Evolutionary conservation across 2,113 vertebrate genomes (phyloP).

Genomic region (Prolemur simus): DNA sequence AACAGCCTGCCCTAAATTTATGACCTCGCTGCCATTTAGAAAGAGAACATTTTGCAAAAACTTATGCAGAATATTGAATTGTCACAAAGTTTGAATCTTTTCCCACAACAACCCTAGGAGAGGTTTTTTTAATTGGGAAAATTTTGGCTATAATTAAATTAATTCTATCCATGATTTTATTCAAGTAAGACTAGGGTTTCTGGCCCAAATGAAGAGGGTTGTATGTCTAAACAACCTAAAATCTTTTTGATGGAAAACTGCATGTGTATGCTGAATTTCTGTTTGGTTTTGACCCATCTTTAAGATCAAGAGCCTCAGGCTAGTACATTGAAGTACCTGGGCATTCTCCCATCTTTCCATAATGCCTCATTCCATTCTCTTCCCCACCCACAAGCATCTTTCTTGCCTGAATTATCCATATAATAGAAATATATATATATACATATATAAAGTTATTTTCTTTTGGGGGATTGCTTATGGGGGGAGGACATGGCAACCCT

Average conservation of each 20-base stretch:
- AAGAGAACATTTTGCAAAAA: background rate
- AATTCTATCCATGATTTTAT: slow-evolving; percentile 11
- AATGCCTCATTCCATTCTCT: background rate
- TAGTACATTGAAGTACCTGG: background rate
- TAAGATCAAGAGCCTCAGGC: background rate
- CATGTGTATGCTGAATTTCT: background rate
- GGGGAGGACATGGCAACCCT: background rate
- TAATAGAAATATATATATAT: background rate
- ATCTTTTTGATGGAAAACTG: background rate
- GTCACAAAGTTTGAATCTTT: slow-evolving; percentile 1
- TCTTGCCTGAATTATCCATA: background rate
- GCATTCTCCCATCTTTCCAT: background rate
- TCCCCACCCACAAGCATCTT: background rate
- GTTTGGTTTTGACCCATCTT: background rate
- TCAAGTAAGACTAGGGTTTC: background rate
- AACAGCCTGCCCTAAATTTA: background rate
- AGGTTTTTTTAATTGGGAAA: background rate
- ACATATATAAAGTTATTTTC: background rate
- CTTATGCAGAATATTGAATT: background rate
- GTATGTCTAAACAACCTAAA: background rate
- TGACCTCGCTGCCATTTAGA: background rate
- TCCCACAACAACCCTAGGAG: background rate
- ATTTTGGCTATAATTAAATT: background rate
- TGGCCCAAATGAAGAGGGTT: background rate
- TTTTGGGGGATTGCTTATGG: background rate